Percentiles rank a stretch among this genome's conserved stretches.
These are phyloP conservation scores for Craterocephalus amniculus DNA, from an alignment of 2,797 vertebrate genomes.

Conservation along the genomic window DNA sequence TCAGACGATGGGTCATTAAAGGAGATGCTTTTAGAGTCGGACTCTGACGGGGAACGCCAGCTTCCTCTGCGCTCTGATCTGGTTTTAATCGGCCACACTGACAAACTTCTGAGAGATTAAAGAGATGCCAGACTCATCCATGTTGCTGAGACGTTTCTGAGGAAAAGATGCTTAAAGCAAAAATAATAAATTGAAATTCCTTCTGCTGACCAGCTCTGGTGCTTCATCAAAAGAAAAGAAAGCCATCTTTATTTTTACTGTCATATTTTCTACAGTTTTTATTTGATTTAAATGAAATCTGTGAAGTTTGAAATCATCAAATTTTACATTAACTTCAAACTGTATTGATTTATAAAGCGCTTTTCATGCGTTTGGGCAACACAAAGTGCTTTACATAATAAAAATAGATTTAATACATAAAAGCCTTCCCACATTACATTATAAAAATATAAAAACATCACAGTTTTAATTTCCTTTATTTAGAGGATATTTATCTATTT, in stretches of 20 bases:
- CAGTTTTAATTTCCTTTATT: too few species aligned
- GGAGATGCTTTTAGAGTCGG: slow-evolving; percentile 75
- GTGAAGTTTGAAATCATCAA: too few species aligned
- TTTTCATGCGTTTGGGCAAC: too few species aligned
- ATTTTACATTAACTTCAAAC: too few species aligned
- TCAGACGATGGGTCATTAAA: slow-evolving; percentile 74
- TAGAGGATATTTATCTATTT: too few species aligned
- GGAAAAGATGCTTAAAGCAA: background rate
- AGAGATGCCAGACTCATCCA: background rate
- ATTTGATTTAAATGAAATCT: too few species aligned
- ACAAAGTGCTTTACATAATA: too few species aligned
- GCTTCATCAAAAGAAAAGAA: background rate
- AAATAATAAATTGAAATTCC: background rate
- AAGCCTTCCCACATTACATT: too few species aligned
- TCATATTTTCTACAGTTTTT: background rate
- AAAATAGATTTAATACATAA: too few species aligned
- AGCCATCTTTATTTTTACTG: background rate
- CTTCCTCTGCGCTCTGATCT: slow-evolving; percentile 16
- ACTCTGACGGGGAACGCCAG: slow-evolving; percentile 34
- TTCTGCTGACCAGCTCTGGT: background rate
- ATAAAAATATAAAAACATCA: too few species aligned
- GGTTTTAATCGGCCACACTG: slow-evolving; percentile 7
- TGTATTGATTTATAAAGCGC: too few species aligned
- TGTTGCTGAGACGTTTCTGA: background rate
- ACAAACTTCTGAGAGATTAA: background rate